Evolutionary conservation across 2,113 vertebrate genomes (phyloP).

Genomic region (Baryphthengus martii): DNA sequence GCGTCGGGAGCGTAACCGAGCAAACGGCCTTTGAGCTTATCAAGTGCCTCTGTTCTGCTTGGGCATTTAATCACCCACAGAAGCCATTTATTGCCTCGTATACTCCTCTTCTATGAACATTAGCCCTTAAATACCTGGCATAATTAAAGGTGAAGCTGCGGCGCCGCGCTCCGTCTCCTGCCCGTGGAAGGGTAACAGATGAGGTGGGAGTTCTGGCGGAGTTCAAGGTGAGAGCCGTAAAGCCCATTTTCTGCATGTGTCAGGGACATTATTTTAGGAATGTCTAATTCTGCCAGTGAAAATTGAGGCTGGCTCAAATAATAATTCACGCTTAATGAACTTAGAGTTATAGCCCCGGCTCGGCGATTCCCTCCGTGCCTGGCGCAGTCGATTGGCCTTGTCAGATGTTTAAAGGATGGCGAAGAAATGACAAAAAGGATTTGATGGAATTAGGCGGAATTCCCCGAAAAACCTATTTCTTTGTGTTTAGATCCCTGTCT

Average conservation of each 20-base stretch:
- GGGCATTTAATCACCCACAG: conserved; percentile 55
- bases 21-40: conserved; percentile 15
- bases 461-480: conserved; percentile 5
- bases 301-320: conserved; percentile 69
- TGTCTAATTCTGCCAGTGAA: conserved; percentile 57
- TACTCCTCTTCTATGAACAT: conserved; percentile 63
- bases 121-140: conserved; percentile 50
- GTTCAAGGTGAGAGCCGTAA: conserved; percentile 72
- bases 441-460: conserved; percentile 34
- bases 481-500: conserved; percentile 46
- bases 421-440: conserved; percentile 63
- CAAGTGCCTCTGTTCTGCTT: conserved; percentile 40
- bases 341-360: conserved; percentile 59
- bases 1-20: background rate
- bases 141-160: conserved; percentile 61
- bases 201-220: conserved; percentile 59
- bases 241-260: conserved; percentile 68
- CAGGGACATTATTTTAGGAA: conserved; percentile 72
- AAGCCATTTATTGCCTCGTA: conserved; percentile 42
- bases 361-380: conserved; percentile 34
- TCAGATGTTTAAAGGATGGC: conserved; percentile 61
- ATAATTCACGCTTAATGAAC: conserved; percentile 76
- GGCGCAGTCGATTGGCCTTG: conserved; percentile 42
- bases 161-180: conserved; percentile 37
- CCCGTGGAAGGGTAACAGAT: conserved; percentile 57